Conservation (phyloP, 2,113 vertebrate species). For the Nematolebias whitei region DNA sequence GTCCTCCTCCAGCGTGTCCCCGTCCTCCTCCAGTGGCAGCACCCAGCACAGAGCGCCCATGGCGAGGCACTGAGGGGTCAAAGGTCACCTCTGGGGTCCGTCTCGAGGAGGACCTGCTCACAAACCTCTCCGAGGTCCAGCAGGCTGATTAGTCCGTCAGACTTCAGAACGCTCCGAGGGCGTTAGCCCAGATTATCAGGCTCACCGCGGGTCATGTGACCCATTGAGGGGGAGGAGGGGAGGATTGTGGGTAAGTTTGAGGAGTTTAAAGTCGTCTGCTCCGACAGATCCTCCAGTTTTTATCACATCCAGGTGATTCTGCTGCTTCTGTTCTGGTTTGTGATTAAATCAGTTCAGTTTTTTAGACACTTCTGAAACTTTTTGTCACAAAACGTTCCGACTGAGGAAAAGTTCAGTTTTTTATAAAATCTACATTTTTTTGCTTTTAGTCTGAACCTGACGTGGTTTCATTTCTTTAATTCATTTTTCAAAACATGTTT, state of each 20-base stretch:
- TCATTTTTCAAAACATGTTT: too few relatives aligned
- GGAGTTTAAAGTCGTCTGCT: not conserved
- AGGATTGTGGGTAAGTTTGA: constrained; percentile 43
- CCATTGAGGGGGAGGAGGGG: not conserved
- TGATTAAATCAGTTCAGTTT: too few relatives aligned
- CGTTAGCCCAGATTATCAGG: constrained; percentile 57
- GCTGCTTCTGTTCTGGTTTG: too few relatives aligned
- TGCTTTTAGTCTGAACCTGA: too few relatives aligned
- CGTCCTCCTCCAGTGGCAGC: constrained; percentile 61
- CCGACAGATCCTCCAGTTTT: not conserved
- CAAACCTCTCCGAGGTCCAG: constrained; percentile 10
- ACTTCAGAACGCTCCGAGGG: constrained; percentile 6
- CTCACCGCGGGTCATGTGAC: constrained; percentile 44
- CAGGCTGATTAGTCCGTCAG: constrained; percentile 32
- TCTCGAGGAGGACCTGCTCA: not conserved
- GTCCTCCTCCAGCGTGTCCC: constrained; percentile 48
- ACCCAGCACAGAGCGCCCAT: constrained; percentile 71
- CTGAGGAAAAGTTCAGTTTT: too few relatives aligned
- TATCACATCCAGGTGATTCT: too few relatives aligned
- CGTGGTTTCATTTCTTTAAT: too few relatives aligned
- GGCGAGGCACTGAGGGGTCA: constrained; percentile 15
- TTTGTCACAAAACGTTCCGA: too few relatives aligned
- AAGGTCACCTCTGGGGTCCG: constrained; percentile 23
- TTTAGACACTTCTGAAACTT: too few relatives aligned
- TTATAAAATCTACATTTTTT: too few relatives aligned